Evolutionary conservation across 1,140 invertebrate genomes (phyloP), one percentile per base, ranked within the genome.

Genomic region (Acromyrmex charruanus): DNA sequence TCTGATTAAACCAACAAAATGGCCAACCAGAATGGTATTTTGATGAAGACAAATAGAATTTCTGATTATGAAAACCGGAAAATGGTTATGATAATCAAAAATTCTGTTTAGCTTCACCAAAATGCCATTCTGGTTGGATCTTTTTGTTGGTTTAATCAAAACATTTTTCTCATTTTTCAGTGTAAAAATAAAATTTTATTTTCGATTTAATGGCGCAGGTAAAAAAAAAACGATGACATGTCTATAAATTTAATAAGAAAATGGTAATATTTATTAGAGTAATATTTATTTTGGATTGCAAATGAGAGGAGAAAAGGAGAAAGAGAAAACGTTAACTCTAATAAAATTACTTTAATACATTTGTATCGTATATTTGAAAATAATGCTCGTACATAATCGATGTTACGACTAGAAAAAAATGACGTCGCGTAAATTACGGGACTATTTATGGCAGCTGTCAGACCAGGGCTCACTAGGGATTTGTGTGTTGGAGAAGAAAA

Each of bases 391-490:
- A 14, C n/a, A 18, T 71, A 44, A 44, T 71, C 49, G 77, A 69
- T 28, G 21, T 69, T 61, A 35, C 21, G 77, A 31, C 18, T 71
- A 71, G 49, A 71, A 71, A 49, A 28, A 81, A 75, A 84, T 55
- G 69, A 63, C 44, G 55, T 49, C 68, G 68, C 28, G 68, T 39
- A 25, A 28, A 84, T 84, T 84, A 44, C 80, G 16, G 16, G 75
- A 63, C 39, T 84, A 69, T 75, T 58, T 10, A 25, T 28, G 39
- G 4, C 53, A 82, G 53, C 12, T 55, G 51, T 4, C 39, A 25
- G 39, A 51, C 21, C 16, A 25, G 25, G 31, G 16, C 9, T 44
- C 39, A 44, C 39, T 10, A 44, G 39, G 39, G 5, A 21, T 44
- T 72, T 44, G n/a, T 14, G 21, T 72, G 66, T 49, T 12, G 10